Conservation (phyloP, 2,113 vertebrate species). For the Marmota flaviventris region DNA sequence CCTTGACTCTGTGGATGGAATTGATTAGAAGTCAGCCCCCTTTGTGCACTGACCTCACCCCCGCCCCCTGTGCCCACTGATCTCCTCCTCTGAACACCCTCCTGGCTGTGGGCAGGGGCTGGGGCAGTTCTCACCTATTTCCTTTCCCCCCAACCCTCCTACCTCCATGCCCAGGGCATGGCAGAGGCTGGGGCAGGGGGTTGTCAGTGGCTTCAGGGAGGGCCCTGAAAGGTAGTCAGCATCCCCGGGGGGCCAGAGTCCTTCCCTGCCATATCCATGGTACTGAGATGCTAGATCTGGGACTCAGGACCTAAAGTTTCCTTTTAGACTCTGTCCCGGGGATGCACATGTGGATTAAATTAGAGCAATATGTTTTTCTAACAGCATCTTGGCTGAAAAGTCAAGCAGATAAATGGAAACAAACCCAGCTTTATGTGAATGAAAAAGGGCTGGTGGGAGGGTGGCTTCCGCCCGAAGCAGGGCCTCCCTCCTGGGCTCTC, state of each 20-base stretch:
- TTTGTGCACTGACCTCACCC: accelerated
- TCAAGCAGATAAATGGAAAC: constrained; percentile 81
- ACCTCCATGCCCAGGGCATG: neutral
- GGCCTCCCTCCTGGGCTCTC: neutral
- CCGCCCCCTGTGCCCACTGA: neutral
- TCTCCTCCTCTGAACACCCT: neutral
- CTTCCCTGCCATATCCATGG: neutral
- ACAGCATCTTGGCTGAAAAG: constrained; percentile 79
- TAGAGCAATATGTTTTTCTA: constrained; percentile 81
- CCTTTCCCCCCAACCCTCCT: neutral
- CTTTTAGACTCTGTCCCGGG: constrained; percentile 14
- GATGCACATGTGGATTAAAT: constrained; percentile 76
- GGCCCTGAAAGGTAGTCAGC: neutral
- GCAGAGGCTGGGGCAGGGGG: neutral
- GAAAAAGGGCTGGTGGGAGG: constrained; percentile 46
- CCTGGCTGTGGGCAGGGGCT: neutral
- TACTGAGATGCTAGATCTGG: neutral
- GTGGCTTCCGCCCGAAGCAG: neutral
- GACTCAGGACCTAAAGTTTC: constrained; percentile 25
- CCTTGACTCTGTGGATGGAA: neutral
- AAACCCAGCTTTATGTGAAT: constrained; percentile 81
- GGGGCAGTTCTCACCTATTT: neutral
- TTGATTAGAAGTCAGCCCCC: neutral
- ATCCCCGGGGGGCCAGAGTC: neutral
- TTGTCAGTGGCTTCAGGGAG: neutral